Conservation (phyloP, 2,888 invertebrate genomes). For the Dryobota labecula region DNA sequence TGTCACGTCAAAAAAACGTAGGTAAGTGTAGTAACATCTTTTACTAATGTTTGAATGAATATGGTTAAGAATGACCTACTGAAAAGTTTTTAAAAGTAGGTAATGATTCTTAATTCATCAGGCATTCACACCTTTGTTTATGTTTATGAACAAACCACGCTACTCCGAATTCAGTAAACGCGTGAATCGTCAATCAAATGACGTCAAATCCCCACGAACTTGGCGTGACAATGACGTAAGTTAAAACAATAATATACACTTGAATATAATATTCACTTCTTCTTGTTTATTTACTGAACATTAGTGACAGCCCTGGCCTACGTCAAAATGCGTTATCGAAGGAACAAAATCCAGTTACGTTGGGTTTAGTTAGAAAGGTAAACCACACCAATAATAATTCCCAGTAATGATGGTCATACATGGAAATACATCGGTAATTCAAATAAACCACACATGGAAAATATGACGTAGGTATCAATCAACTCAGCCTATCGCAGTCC, state of each 20-base stretch:
- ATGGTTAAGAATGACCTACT: too few species aligned
- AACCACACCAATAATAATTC: constrained; percentile 17
- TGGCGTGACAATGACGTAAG: constrained; percentile 32
- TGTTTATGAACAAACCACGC: constrained; percentile 14
- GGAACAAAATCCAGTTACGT: not conserved
- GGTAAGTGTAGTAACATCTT: too few species aligned
- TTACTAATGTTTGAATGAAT: too few species aligned
- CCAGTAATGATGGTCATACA: constrained; percentile 3
- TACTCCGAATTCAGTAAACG: not conserved
- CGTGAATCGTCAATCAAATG: constrained; percentile 20
- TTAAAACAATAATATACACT: constrained; percentile 20
- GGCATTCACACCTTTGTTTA: not conserved
- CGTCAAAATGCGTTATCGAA: constrained; percentile 24
- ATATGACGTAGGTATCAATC: not conserved
- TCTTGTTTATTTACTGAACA: constrained; percentile 18
- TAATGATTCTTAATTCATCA: too few species aligned
- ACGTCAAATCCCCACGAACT: constrained; percentile 20
- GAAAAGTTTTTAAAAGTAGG: too few species aligned
- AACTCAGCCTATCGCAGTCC: not conserved
- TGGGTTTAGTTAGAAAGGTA: constrained; percentile 19
- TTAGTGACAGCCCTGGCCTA: constrained; percentile 5
- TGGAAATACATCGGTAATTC: not conserved
- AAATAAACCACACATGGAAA: not conserved
- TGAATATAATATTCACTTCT: not conserved
- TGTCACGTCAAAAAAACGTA: too few species aligned